Conservation (phyloP, 2,797 vertebrate genomes). For the Caiman crocodilus region DNA sequence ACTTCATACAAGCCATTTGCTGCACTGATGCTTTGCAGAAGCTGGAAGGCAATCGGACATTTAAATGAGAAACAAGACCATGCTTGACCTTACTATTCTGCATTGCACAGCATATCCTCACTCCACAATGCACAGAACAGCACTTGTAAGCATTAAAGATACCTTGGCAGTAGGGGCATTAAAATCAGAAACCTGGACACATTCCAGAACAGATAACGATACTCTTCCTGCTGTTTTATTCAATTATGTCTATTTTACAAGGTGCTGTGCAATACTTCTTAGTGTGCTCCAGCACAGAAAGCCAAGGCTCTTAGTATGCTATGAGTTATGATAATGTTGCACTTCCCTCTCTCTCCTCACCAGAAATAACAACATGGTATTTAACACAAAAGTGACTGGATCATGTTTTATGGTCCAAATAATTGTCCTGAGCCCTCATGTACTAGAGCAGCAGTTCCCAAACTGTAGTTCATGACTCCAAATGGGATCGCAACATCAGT, state of each 20-base stretch:
- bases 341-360: neutral
- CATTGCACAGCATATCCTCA: neutral
- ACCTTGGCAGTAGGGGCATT: neutral
- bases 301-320: neutral
- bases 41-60: neutral
- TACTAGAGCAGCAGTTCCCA: neutral
- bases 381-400: neutral
- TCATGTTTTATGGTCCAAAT: neutral
- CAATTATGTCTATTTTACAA: neutral
- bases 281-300: neutral
- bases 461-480: too few relatives aligned
- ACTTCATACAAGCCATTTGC: neutral
- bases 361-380: neutral
- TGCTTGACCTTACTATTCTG: neutral
- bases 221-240: neutral
- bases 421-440: neutral
- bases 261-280: neutral
- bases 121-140: neutral
- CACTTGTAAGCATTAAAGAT: constrained; percentile 51
- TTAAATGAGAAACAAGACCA: neutral
- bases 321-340: neutral
- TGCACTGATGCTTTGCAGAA: neutral
- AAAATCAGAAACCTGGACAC: neutral
- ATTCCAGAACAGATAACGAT: constrained; percentile 9
- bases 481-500: too few relatives aligned